Base-by-base conservation (phyloP, 1,140 invertebrate genomes). In the Orchestia grillus region DNA sequence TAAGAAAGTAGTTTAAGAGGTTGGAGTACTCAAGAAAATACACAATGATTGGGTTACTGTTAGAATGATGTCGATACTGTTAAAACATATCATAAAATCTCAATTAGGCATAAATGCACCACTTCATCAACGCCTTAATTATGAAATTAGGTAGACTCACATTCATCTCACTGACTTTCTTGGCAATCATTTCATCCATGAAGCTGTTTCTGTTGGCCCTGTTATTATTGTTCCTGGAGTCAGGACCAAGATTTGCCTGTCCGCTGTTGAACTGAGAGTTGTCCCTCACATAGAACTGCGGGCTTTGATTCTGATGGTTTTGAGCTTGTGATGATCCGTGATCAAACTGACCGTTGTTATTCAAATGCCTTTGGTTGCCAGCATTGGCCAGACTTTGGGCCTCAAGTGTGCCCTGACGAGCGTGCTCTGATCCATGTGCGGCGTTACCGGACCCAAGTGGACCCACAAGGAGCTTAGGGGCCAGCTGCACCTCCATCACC, bases 401-500 rank as follows among this genome's bases (percentile, higher is more conserved):
- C 36, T 77, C 62, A 1, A 77, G 62, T 23, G 62, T 77, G 28
- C 62, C 62, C 1, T 77, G 62, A 36, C 62, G 62, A 53, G 6
- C 47, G 47, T 53, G 47, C 28, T 77, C 11, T 77, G 62, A 28
- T 23, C 62, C 62, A 77, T 77, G 62, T 36, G 36, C 36, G 62
- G 62, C 62, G 36, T 77, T 28, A 8, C 62, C 62, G 36, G 62
- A 77, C 36, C 88, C 88, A 41, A 90, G 88, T 3, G 36, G 43
- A 42, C 92, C 92, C 1, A 94, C 92, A 44, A 94, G 43, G 44
- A 94, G 92, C 44, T n/a, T 94, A 19, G 92, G 92, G 19, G 92
- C 92, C 6, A 94, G 6, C 36, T 94, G 92, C 16, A 96, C 96
- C 87, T 96, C 96, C 45, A 96, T 95, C 1, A 97, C 96, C 53